phyloP scores from a whole-genome alignment of 1,140 invertebrate species.

The Condylostylus longicornis region DNA sequence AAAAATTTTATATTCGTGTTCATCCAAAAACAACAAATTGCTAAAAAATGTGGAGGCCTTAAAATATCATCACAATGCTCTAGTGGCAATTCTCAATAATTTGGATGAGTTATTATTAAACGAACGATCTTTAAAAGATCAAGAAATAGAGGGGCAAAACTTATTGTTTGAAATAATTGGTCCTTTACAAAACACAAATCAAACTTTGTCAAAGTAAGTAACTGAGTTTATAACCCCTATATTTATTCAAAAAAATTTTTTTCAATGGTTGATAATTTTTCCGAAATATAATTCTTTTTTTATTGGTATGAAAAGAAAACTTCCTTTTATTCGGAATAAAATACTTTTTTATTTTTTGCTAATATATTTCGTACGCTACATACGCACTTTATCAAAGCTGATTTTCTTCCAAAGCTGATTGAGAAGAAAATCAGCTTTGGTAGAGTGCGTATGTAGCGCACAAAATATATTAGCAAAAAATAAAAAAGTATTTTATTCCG shows the following conservation, averaged over 20 bases:
- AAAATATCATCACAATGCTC: constrained; percentile 17
- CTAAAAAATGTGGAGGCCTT: constrained; percentile 22
- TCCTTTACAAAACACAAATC: constrained; percentile 22
- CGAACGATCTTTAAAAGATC: constrained; percentile 15
- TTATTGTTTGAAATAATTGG: constrained; percentile 24
- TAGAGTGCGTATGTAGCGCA: no score
- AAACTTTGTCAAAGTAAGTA: constrained; percentile 24
- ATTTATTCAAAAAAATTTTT: no score
- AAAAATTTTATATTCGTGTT: constrained; percentile 17
- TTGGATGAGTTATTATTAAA: constrained; percentile 12
- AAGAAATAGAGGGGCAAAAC: constrained; percentile 23
- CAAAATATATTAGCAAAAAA: no score
- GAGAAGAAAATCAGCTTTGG: no score
- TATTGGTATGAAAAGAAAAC: neutral
- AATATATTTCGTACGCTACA: neutral
- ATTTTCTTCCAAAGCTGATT: no score
- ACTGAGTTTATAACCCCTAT: no score
- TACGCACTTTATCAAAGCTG: neutral
- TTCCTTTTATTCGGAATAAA: neutral
- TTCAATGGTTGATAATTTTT: no score
- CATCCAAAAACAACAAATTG: constrained; percentile 21
- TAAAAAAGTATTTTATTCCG: no score
- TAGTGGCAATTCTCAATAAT: constrained; percentile 16
- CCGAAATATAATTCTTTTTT: neutral
- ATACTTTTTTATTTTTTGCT: neutral